These are phyloP conservation scores for Xenopus borealis DNA, from an alignment of 2,113 vertebrate species.

Conservation along the genomic window DNA sequence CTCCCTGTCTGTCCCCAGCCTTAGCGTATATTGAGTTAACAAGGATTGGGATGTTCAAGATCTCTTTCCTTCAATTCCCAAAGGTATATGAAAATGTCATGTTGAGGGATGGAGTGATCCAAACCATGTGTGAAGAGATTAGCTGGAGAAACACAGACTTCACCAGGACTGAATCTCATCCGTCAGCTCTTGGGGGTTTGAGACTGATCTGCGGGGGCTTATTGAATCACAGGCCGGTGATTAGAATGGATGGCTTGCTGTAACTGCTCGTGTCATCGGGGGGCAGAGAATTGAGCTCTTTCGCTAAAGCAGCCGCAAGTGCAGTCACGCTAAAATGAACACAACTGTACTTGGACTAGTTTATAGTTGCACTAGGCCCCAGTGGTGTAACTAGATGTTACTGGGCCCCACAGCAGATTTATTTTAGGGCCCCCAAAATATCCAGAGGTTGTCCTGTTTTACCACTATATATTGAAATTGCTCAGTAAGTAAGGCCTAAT, in stretches of 20 bases:
- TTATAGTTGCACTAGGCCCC: too few species aligned
- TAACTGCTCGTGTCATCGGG: background rate
- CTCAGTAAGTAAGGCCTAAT: too few species aligned
- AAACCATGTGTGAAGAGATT: slow-evolving; percentile 27
- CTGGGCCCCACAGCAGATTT: too few species aligned
- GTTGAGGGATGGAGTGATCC: slow-evolving; percentile 30
- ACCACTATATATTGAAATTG: too few species aligned
- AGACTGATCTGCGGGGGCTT: slow-evolving; percentile 14
- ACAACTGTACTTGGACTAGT: too few species aligned
- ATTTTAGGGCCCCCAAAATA: too few species aligned
- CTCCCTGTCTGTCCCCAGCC: too few species aligned
- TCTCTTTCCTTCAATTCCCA: background rate
- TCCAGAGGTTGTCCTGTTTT: too few species aligned
- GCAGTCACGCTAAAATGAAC: too few species aligned
- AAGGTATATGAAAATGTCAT: slow-evolving; percentile 28
- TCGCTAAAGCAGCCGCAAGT: too few species aligned
- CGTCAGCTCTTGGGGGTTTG: slow-evolving; percentile 13
- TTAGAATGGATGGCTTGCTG: background rate
- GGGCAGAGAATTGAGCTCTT: background rate
- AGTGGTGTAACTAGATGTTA: too few species aligned
- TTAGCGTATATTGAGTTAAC: too few species aligned
- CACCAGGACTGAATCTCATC: slow-evolving; percentile 19
- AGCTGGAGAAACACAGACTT: slow-evolving; percentile 26
- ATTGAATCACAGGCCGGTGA: slow-evolving; percentile 18
- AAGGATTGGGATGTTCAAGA: background rate